phyloP scores from a whole-genome alignment of 2,113 vertebrate genomes.

The Coturnix japonica region DNA sequence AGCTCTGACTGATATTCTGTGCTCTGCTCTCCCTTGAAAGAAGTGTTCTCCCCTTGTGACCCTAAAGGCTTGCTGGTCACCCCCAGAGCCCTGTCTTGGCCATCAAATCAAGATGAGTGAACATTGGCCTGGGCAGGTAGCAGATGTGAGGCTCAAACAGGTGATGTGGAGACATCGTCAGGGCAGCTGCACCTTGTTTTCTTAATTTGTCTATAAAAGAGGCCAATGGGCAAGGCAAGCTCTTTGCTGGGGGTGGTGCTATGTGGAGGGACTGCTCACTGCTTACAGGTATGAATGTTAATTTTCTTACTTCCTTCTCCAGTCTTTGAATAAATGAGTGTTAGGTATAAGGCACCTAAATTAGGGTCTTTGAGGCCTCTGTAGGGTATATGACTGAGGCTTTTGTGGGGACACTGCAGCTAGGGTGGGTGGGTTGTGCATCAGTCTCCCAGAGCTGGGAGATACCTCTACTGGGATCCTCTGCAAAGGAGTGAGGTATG shows the following conservation, averaged over 20 bases:
- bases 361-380: not conserved
- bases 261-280: not conserved
- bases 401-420: too few relatives aligned
- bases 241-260: not conserved
- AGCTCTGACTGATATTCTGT: not conserved
- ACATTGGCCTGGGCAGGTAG: not conserved
- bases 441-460: not conserved
- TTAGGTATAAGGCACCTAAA: not conserved
- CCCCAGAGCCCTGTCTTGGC: rapidly evolving
- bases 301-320: not conserved
- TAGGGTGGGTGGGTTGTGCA: not conserved
- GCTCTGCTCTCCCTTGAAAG: not conserved
- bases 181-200: not conserved
- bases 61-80: not conserved
- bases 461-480: too few relatives aligned
- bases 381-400: not conserved
- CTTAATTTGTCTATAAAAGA: not conserved
- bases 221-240: not conserved
- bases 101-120: not conserved
- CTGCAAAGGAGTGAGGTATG: not conserved
- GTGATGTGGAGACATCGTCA: not conserved
- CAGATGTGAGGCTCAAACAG: not conserved
- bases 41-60: not conserved
- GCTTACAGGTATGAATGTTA: not conserved
- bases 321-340: not conserved